Base-by-base conservation (phyloP, 2,888 invertebrate genomes). In the Microctonus hyperodae region DNA sequence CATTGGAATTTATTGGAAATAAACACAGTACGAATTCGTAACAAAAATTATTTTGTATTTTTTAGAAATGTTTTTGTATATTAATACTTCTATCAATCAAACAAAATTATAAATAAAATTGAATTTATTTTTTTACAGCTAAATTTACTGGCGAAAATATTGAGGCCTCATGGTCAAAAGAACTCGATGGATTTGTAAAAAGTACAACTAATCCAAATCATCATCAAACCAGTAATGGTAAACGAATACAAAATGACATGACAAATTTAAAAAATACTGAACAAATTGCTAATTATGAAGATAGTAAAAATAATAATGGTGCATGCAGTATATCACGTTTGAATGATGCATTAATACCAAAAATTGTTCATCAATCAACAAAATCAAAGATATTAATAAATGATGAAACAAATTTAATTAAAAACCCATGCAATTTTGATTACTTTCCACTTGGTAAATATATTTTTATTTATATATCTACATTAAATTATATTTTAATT, bases 341-440 rank as follows among this genome's bases (percentile, higher is more conserved):
- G 37, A 73, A 69, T 56, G 68, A 72, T 25, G 65, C 73, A 22
- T 62, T 72, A 53, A 28, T 69, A 31, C 69, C 72, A 13, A 71
- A 71, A 65, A 44, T 72, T 22, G 55, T 68, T 40, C 73, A 72
- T 53, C 72, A 71, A 63, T 74, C 73, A 11, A 65, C 68, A 13
- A 73, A 74, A 44, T 74, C 72, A 37, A 73, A 72, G 62, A 71
- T 72, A 56, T 60, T 73, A 11, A 48, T 67, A 13, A 72, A 69
- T 56, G 73, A 73, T 33, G 56, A 64, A 16, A 60, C 63, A 25
- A 63, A 60, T 37, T 55, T 64, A n/a, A 23, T 22, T 23, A 70
- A 68, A 64, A 73, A 68, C 65, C 66, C 69, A 25, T 65, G 65
- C 22, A 64, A 61, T 31, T 70, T 67, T 28, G 70, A 72, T 48